A percentile compares a stretch with the other conserved stretches of the same genome.
phyloP scores from a whole-genome alignment of 2,888 invertebrate species.

The Pollenia angustigena region DNA sequence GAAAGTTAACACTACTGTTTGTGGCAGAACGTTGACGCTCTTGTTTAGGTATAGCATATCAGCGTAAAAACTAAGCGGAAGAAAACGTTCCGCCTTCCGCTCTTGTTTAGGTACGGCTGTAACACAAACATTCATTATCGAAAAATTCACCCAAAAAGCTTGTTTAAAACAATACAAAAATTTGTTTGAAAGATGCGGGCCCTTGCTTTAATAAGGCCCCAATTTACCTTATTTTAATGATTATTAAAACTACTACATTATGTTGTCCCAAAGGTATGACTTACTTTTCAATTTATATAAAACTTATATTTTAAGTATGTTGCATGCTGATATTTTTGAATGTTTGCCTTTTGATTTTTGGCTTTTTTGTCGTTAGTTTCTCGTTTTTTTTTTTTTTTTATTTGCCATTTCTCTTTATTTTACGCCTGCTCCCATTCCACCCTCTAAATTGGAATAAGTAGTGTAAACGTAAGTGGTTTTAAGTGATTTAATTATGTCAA shows the following conservation, averaged over 20 bases:
- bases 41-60: too few species aligned
- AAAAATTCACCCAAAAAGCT: neutral
- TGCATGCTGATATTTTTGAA: slow-evolving; percentile 44
- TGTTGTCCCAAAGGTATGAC: slow-evolving; percentile 63
- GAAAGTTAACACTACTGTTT: too few species aligned
- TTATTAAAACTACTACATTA: slow-evolving; percentile 39
- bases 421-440: neutral
- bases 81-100: too few species aligned
- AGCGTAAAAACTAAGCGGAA: too few species aligned
- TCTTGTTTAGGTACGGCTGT: too few species aligned
- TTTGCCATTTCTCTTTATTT: slow-evolving; percentile 23
- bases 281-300: slow-evolving; percentile 66
- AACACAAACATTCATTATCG: too few species aligned
- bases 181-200: neutral
- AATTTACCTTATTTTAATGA: neutral
- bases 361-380: slow-evolving; percentile 54
- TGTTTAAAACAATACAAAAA: neutral
- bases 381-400: slow-evolving; percentile 2
- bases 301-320: slow-evolving; percentile 48
- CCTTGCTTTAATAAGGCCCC: neutral
- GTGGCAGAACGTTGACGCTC: too few species aligned
- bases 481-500: slow-evolving; percentile 74
- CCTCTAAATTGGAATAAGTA: slow-evolving; percentile 49
- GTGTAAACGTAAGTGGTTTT: slow-evolving; percentile 64
- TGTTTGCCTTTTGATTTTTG: slow-evolving; percentile 62